Percentiles rank a stretch among this genome's conserved stretches.
These are phyloP conservation scores for Corticium candelabrum DNA, from an alignment of 37 sponge, comb jelly and placozoan species.

Conservation along the genomic window DNA sequence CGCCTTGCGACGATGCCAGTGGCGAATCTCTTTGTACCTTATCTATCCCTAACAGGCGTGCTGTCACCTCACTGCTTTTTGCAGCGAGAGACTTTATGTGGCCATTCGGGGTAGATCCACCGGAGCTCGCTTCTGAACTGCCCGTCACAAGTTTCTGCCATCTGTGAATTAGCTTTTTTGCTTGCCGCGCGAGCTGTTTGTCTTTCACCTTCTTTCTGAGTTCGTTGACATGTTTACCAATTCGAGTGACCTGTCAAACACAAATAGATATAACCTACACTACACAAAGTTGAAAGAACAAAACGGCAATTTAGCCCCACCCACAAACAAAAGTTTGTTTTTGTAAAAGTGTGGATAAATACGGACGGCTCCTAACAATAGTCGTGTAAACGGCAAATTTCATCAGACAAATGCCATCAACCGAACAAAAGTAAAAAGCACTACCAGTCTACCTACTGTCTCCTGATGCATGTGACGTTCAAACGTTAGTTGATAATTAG, in stretches of 20 bases:
- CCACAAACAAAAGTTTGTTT: too few relatives aligned
- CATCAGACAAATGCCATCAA: too few relatives aligned
- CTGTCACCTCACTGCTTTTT: not conserved
- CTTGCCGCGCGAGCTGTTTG: slow-evolving; percentile 34
- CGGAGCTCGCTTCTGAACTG: not conserved
- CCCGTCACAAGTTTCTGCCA: slow-evolving; percentile 46
- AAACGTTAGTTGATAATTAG: too few relatives aligned
- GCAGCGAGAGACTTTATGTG: not conserved
- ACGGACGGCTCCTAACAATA: too few relatives aligned
- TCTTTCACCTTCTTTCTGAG: slow-evolving; percentile 28
- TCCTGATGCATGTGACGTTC: too few relatives aligned
- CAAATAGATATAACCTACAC: too few relatives aligned
- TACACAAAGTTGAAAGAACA: too few relatives aligned
- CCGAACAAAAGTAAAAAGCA: too few relatives aligned
- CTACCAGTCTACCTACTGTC: too few relatives aligned
- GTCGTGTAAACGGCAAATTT: too few relatives aligned
- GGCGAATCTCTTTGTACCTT: not conserved
- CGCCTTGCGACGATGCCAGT: not conserved
- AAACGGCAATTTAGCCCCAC: too few relatives aligned
- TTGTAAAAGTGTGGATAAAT: too few relatives aligned
- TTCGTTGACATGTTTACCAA: slow-evolving; percentile 52
- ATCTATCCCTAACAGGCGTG: not conserved
- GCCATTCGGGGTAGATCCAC: not conserved
- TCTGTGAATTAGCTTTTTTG: slow-evolving; percentile 54
- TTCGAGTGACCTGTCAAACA: slow-evolving; percentile 24